Base-by-base conservation (phyloP, 2,888 invertebrate species). In the Drosophila ezoana region DNA sequence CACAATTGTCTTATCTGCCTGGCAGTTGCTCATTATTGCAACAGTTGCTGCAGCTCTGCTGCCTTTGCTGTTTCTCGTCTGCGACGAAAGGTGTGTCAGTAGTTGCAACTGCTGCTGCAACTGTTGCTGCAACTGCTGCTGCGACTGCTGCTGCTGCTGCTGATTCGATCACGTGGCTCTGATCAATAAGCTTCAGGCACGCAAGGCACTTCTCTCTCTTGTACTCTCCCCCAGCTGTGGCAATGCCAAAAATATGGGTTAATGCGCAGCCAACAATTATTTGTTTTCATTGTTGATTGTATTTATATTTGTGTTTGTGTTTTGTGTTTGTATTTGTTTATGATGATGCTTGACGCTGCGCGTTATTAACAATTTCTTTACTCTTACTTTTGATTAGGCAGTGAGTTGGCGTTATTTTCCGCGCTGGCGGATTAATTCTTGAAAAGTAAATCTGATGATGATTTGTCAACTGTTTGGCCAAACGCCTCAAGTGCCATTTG, bases 101-200 rank as follows among this genome's bases (percentile, higher is more conserved):
- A 89, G 90, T 89, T 76, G 89, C 87, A 80, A 81, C 68, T 80
- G 73, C 73, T 63, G 51, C 54, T 45, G 51, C 28, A 28, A 23
- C 35, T 35, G 52, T 18, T n/a, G 49, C 47, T 76, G 89, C 87
- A 80, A 81, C 68, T 80, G 73, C 73, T 63, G 51, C 54, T 45
- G 51, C 28, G 8, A 62, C 49, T 58, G 59, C 56, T 51, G 68
- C 44, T 56, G 57, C 43, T 51, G 51, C 38, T 53, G 70, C 76
- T 57, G 76, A 65, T 79, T 65, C 73, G 70, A 81, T 88, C 90
- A 89, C 86, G 84, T 89, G 81, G 89, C 84, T 62, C 56, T 82
- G 82, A 90, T 90, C 89, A 90, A 90, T 90, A 86, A 79, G 90
- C 85, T 88, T 64, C 74, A 79, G 84, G 84, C 90, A 89, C 87